Conservation (phyloP, 2,113 vertebrate genomes). For the cat (Felis catus) region F.catus_Fca126_mat1.0 CM031421.1:95884001-95884500, state of each 20-base stretch:
- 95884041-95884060: neutral
- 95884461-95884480: neutral
- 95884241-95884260: neutral
- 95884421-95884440: neutral
- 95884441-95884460: neutral
- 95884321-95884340: neutral
- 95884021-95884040: neutral
- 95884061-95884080: neutral
- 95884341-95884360: neutral
- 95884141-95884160: neutral
- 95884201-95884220: neutral
- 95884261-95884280: neutral
- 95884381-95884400: neutral
- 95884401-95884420: neutral
- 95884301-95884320: neutral
- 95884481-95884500: neutral
- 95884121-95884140: conserved; percentile 6
- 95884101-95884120: neutral
- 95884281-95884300: neutral
- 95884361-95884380: neutral
- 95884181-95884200: neutral
- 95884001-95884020: neutral
- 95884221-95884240: neutral
- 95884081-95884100: neutral
- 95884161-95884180: neutral